Evolutionary conservation across 2,888 invertebrate species (phyloP), one percentile per base, ranked within the genome.

Genomic region (Ectemnius lituratus): DNA sequence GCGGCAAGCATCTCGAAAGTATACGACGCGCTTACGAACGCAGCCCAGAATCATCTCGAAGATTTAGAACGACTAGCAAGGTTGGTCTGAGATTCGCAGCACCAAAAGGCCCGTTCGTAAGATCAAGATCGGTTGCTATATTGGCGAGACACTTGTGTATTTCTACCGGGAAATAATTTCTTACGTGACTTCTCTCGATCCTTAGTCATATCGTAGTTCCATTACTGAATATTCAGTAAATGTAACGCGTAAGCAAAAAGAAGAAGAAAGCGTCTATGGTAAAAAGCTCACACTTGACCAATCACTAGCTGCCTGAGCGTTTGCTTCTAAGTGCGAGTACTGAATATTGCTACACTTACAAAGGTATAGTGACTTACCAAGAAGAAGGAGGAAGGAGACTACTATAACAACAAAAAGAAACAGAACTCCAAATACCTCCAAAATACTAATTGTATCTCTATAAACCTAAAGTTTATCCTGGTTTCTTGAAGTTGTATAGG

Each of bases 291-390:
- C 84, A 87, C 85, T 86, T 86, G 90, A 90, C 90, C 90, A 90
- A 90, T 88, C 88, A 88, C 87, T 90, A 89, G 88, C 88, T 90
- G 89, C 89, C 89, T 88, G 85, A 87, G 85, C 85, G 84, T 86
- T 86, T 87, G 86, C 87, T 89, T 88, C 73, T 84, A 81, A 77
- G 81, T 77, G 81, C 69, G 79, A 82, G 78, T 80, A 78, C 70
- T 82, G 74, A 79, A 75, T 75, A 81, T 78, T 78, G 69, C 83
- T 82, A 80, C 74, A 79, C 73, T 79, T 77, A 80, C 56, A 63
- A 78, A 78, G 78, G 77, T 73, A 71, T 75, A 69, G 79, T 66
- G 67, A 46, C 61, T 76, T 74, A 70, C 75, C 65, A 60, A 56
- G 58, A 45, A 45, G 62, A 45, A 57, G 57, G 63, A 28, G 45